Evolutionary conservation across 2,888 invertebrate genomes (phyloP).

Genomic region (Sesia apiformis): DNA sequence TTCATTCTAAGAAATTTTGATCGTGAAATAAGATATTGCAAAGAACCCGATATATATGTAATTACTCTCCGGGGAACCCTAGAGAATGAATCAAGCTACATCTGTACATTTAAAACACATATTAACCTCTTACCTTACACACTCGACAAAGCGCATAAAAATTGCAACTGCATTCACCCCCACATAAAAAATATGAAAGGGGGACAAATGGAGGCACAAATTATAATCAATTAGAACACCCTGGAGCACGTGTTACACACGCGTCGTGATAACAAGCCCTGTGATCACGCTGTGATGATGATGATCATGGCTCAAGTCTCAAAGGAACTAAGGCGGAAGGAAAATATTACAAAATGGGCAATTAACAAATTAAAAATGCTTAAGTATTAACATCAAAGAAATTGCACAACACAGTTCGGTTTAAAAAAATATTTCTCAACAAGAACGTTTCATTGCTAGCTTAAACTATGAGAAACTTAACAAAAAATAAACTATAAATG

Average conservation of each 20-base stretch:
- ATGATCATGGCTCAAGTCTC: constrained; percentile 17
- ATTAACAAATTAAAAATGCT: background rate
- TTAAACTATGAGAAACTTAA: no score
- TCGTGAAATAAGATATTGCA: no score
- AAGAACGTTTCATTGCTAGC: no score
- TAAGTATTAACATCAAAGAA: background rate
- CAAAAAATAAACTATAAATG: no score
- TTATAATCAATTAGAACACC: constrained; percentile 57
- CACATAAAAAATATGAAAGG: constrained; percentile 6
- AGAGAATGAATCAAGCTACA: no score
- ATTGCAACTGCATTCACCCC: constrained; percentile 6
- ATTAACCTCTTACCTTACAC: background rate
- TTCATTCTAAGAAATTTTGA: no score
- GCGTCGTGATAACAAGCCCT: constrained; percentile 44
- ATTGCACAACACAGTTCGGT: no score
- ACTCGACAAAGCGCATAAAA: background rate
- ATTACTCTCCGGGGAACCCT: no score
- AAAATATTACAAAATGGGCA: background rate
- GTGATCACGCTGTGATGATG: constrained; percentile 24
- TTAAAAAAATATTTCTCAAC: no score
- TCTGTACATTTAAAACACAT: background rate
- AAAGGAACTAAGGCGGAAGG: background rate
- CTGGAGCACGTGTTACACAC: constrained; percentile 45
- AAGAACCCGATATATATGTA: no score
- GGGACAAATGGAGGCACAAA: constrained; percentile 31